Conservation (phyloP, 2,888 invertebrate species). For the Pterostichus madidus region DNA sequence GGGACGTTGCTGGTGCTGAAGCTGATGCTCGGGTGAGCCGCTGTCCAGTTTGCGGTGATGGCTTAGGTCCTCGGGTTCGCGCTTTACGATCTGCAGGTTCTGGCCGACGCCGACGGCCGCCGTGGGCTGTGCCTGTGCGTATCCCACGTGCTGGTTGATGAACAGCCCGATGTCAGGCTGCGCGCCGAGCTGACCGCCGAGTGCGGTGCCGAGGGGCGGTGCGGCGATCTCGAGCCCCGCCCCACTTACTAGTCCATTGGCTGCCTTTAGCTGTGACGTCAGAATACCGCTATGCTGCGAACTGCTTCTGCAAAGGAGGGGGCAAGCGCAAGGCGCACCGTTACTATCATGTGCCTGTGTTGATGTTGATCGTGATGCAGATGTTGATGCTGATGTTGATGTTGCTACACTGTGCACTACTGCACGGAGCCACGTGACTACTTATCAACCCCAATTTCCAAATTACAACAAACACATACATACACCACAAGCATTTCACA, state of each 20-base stretch:
- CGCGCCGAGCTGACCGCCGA: slow-evolving; percentile 81
- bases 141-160: slow-evolving; percentile 82
- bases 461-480: too few species aligned
- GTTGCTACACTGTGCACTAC: too few species aligned
- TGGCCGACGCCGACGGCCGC: slow-evolving; percentile 78
- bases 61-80: slow-evolving; percentile 90
- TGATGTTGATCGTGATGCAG: too few species aligned
- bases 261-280: slow-evolving; percentile 84
- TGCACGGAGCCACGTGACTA: background rate
- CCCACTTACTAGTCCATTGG: slow-evolving; percentile 86
- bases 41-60: slow-evolving; percentile 84
- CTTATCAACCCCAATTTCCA: too few species aligned
- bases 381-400: slow-evolving; percentile 2
- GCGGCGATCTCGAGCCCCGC: slow-evolving; percentile 80
- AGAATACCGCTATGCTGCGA: slow-evolving; percentile 79
- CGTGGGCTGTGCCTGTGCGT: slow-evolving; percentile 78
- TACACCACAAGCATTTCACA: too few species aligned
- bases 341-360: slow-evolving; percentile 27
- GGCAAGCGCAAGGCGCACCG: slow-evolving; percentile 46
- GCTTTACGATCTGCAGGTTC: slow-evolving; percentile 86
- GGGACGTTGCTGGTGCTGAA: slow-evolving; percentile 76
- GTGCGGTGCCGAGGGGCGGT: slow-evolving; percentile 76
- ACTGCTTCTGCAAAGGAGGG: slow-evolving; percentile 75
- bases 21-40: slow-evolving; percentile 77
- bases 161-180: slow-evolving; percentile 79